Evolutionary conservation across 2,888 invertebrate genomes (phyloP).

Genomic region (Ligdia adustata): DNA sequence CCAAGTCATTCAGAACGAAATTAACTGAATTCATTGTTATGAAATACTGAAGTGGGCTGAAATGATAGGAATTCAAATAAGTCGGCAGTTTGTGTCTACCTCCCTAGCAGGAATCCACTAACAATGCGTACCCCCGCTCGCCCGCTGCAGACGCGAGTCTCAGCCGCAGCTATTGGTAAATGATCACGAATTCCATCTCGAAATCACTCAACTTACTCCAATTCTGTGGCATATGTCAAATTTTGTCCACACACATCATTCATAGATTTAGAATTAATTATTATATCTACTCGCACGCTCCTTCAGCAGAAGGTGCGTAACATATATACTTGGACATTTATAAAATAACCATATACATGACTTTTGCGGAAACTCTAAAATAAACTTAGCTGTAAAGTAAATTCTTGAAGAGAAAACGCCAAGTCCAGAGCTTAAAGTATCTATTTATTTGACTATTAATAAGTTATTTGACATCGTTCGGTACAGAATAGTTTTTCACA

Average conservation of each 20-base stretch:
- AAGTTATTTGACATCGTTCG: constrained; percentile 11
- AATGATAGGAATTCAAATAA: constrained; percentile 73
- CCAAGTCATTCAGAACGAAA: constrained; percentile 38
- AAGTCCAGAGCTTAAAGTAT: background rate
- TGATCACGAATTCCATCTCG: constrained; percentile 65
- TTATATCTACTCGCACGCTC: too few species aligned
- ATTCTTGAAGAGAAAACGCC: too few species aligned
- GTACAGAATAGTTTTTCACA: constrained; percentile 12
- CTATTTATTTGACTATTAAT: constrained; percentile 10
- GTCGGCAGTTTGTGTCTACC: constrained; percentile 68
- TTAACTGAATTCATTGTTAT: constrained; percentile 61
- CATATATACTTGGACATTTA: too few species aligned
- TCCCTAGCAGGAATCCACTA: constrained; percentile 62
- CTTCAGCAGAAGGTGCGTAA: too few species aligned
- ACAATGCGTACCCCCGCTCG: constrained; percentile 56
- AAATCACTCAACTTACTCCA: constrained; percentile 50
- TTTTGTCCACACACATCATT: too few species aligned
- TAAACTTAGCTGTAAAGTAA: too few species aligned
- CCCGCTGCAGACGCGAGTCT: constrained; percentile 48
- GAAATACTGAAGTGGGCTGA: constrained; percentile 60
- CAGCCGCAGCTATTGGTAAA: constrained; percentile 75
- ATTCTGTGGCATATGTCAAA: constrained; percentile 51
- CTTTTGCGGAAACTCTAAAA: too few species aligned
- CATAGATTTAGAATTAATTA: too few species aligned
- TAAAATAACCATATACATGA: too few species aligned